Base-by-base conservation (phyloP, 2,113 vertebrate species). In the Grammomys dolichurus region DNA sequence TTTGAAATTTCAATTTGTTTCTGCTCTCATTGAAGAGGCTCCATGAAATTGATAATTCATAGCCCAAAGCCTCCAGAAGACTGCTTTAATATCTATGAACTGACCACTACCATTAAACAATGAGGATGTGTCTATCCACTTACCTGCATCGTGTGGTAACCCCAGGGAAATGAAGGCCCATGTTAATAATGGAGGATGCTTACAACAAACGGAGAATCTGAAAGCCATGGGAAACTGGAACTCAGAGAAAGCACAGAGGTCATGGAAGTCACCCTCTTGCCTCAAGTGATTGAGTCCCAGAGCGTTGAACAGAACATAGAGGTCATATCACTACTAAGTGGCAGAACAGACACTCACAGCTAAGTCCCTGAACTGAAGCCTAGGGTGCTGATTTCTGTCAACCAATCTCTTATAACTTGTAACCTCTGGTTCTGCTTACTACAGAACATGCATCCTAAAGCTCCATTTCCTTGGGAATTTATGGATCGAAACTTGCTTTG, bases 1-100 rank as follows among this genome's bases (percentile, higher is more conserved):
- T 91, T 31, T 88, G 48, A 31, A 96, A 90, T 17, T 67, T 97
- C 90, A 90, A 82, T 96, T 90, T 85, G 40, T 92, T 96, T 72
- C 22, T 94, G 69, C 33, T 88, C 51, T 96, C 67, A 33, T 9
- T 9, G 12, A 95, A 22, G 46, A 77, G 46, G 72, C 95, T 92
- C 36, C 60, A 67, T 65, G 86, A 97, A 87, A 95, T 94, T 93
- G 93, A 82, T 36, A 76, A 69, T 11, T 28, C 90, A 60, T 73
- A 70, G 58, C 87, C 31, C 75, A 20, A 69, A 93, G 92, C 70
- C 69, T 95, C 65, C 28, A 86, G 81, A 87, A 88, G 72, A 86
- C 46, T 58, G 70, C 70, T 90, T 93, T 78, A 48, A 24, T 60
- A 22, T 78, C 82, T 92, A 36, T 69, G 73, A 95, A 69, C 81